Base-by-base conservation (phyloP, 2,888 invertebrate species). In the Caenorhabditis becei region DNA sequence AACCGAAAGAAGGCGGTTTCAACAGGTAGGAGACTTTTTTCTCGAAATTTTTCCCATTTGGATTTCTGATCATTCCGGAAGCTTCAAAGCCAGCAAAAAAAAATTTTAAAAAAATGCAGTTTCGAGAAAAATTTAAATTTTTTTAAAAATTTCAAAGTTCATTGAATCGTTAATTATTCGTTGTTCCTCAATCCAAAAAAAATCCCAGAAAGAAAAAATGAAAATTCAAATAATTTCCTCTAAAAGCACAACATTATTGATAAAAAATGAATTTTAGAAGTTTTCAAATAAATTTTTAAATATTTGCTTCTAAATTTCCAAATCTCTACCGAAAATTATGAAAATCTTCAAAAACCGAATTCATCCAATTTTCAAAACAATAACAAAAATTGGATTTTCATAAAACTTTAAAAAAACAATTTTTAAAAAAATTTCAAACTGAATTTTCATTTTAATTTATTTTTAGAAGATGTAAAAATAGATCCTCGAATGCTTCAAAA, bases 1-100 rank as follows among this genome's bases (percentile, higher is more conserved):
- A 82, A 35, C 87, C 87, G 11, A 72, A 67, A 51, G 63, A 82
- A 20, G 83, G 80, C 14, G 79, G 80, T 3, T 85, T 85, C 66
- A 86, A 86, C 56, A 86, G 86, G 86, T 47, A n/a, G n/a, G n/a
- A n/a, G n/a, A 4, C 20, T 4, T 47, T 47, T 47, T 20, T 83
- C 14, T 41, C 14, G 7, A 7, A 47, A 18, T 47, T 47, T 47
- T 35, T 35, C 35, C 10, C 47, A 16, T 26, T 24, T 53, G 20
- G 8, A 41, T 41, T 41, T 11, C 14, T 41, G 8, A n/a, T n/a
- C n/a, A n/a, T n/a, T n/a, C n/a, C n/a, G n/a, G n/a, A n/a, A n/a
- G n/a, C n/a, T n/a, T n/a, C n/a, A n/a, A n/a, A n/a, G n/a, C n/a
- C n/a, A n/a, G n/a, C 35, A 35, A 35, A 8, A 35, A 35, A 47